phyloP scores from a whole-genome alignment of 2,888 invertebrate species.

The Crioceris asparagi region DNA sequence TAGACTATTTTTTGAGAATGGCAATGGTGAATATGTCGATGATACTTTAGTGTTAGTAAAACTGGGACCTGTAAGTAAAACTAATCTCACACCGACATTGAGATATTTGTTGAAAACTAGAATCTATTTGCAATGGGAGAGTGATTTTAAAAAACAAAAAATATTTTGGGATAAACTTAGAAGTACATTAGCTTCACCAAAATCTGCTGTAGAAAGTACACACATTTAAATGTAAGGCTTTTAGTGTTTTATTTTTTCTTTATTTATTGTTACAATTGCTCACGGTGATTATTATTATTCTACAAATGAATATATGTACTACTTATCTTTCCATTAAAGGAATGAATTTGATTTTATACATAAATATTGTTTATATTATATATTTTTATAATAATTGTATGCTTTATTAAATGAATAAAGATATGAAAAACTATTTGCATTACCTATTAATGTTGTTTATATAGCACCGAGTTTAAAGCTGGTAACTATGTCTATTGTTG shows the following conservation, averaged over 20 bases:
- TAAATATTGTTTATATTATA: too few relatives aligned
- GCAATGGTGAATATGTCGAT: conserved; percentile 39
- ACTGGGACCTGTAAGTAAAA: conserved; percentile 46
- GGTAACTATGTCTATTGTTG: too few relatives aligned
- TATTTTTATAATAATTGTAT: too few relatives aligned
- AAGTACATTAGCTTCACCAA: conserved; percentile 23
- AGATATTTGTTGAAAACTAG: conserved; percentile 52
- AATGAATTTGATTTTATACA: conserved; percentile 1
- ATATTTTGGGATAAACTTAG: conserved; percentile 34
- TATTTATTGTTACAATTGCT: too few relatives aligned
- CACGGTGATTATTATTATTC: not conserved
- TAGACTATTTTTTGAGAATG: conserved; percentile 47
- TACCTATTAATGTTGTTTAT: too few relatives aligned
- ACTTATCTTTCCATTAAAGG: conserved; percentile 1
- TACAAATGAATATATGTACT: too few relatives aligned
- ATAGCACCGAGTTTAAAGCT: too few relatives aligned
- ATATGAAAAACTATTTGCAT: too few relatives aligned
- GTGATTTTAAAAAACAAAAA: conserved; percentile 33
- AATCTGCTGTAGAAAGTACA: conserved; percentile 11
- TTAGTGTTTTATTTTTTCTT: too few relatives aligned
- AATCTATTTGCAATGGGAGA: conserved; percentile 52
- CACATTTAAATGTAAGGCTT: too few relatives aligned
- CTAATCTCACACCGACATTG: conserved; percentile 48
- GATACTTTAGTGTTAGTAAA: conserved; percentile 53
- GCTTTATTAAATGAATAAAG: too few relatives aligned